Conservation (phyloP, 2,888 invertebrate genomes). For the Drosophila lacicola region DNA sequence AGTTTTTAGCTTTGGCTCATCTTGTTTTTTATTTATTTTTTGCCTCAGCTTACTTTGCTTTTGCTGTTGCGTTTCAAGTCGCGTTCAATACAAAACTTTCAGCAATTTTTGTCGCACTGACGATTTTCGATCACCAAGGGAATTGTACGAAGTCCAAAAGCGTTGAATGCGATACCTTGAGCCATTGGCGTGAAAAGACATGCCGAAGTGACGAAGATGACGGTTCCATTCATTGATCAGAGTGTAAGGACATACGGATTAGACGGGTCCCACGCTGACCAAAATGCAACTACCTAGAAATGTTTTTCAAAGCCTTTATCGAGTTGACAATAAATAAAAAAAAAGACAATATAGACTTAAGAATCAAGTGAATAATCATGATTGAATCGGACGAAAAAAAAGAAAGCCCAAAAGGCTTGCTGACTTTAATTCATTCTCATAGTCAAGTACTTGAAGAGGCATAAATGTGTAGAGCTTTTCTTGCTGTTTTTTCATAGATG, state of each 20-base stretch:
- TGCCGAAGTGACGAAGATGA: constrained; percentile 65
- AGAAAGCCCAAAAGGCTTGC: no score
- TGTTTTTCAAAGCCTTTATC: background rate
- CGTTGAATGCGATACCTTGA: constrained; percentile 83
- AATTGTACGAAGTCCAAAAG: constrained; percentile 61
- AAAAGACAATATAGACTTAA: background rate
- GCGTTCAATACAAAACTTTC: constrained; percentile 69
- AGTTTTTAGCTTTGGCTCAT: constrained; percentile 58
- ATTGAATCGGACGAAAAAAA: no score
- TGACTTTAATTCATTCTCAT: no score
- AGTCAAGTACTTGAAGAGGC: background rate
- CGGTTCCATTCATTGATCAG: constrained; percentile 47
- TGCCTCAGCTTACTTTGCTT: background rate
- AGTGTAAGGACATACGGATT: constrained; percentile 23
- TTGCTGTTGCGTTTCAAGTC: constrained; percentile 56
- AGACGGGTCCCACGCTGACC: background rate
- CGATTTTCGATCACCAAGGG: constrained; percentile 61
- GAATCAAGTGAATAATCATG: background rate
- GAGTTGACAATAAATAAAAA: background rate
- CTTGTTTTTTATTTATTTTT: constrained; percentile 34
- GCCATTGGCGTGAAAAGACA: constrained; percentile 75
- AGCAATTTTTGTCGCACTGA: constrained; percentile 56
- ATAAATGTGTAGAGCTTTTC: background rate
- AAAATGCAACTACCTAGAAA: background rate
- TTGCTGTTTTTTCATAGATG: constrained; percentile 20